Percentiles rank a stretch among this genome's conserved stretches.
These are phyloP conservation scores for Oryzias celebensis DNA, from an alignment of 2,113 vertebrate species.

Conservation along the genomic window DNA sequence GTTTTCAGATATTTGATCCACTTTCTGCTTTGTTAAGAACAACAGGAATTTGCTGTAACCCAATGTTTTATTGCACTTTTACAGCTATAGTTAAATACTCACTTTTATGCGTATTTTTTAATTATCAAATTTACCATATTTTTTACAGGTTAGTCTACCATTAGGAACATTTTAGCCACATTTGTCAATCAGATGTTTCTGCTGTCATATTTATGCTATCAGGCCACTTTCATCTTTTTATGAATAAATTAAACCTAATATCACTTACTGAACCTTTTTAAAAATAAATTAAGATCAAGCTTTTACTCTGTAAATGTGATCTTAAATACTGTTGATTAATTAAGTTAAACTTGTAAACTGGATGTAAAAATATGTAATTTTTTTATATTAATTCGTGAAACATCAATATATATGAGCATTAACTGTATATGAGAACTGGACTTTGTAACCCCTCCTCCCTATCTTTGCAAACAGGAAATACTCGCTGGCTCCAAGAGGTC, in stretches of 20 bases:
- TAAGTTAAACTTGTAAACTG: too few relatives aligned
- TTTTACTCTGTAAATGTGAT: too few relatives aligned
- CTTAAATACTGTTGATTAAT: too few relatives aligned
- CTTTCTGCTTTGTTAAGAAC: slow-evolving; percentile 17
- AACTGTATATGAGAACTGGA: too few relatives aligned
- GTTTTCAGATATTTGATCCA: slow-evolving; percentile 13
- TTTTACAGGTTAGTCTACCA: slow-evolving; percentile 23
- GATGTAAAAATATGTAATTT: too few relatives aligned
- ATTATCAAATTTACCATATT: not conserved
- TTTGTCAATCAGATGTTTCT: slow-evolving; percentile 1
- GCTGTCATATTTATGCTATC: slow-evolving; percentile 7
- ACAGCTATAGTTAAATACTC: slow-evolving; percentile 2
- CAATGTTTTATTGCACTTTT: slow-evolving; percentile 45
- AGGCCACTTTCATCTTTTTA: not conserved
- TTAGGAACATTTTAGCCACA: not conserved
- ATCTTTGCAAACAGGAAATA: too few relatives aligned
- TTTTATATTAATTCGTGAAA: too few relatives aligned
- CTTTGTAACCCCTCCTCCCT: too few relatives aligned
- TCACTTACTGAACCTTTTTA: too few relatives aligned
- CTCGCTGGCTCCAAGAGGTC: too few relatives aligned
- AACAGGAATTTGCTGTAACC: slow-evolving; percentile 59
- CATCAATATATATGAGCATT: too few relatives aligned
- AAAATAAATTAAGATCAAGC: too few relatives aligned
- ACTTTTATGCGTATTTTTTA: slow-evolving; percentile 38
- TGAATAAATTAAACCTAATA: not conserved